Evolutionary conservation across 2,797 vertebrate species (phyloP), one percentile per base, ranked within the genome.

Genomic region (Anisognathus igniventris): DNA sequence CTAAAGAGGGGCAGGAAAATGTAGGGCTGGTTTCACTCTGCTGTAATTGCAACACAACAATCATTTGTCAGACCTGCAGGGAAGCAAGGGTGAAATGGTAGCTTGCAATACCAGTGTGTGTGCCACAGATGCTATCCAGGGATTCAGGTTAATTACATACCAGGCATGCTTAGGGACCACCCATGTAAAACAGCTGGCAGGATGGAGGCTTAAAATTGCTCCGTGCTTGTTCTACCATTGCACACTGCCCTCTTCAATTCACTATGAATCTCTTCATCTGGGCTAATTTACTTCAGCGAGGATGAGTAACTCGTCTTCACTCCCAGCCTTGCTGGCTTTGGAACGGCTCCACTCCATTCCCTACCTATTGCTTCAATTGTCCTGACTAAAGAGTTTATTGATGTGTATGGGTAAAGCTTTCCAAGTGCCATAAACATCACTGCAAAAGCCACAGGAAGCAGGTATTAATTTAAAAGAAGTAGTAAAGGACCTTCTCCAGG

Each of bases 71-170:
- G 80, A 92, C 64, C 86, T 13, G 19, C 86, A 84, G 81, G 83
- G 92, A 88, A 90, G 71, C 42, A 4, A 28, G 60, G 77, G 71
- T 84, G 74, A 90, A 95, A 92, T 30, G 71, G 86, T 67, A 85
- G 71, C 64, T 37, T 40, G 68, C 58, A 82, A 75, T 68, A 88
- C 33, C 53, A 67, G 42, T 19, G 45, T 50, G 53, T 88, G 50
- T 64, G 73, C 80, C 90, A 77, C 93, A 95, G 86, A 89, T 90
- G 88, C 74, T 90, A 71, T 61, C 74, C 53, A 70, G 90, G 77
- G 90, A 95, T 82, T 82, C 92, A 94, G 88, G 88, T 95, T 93
- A 93, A 96, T 95, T 88, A 83, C 82, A 74, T 83, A 94, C 73
- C 79, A 91, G 80, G 15, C 83, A 57, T 83, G 48, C 60, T 76